Base-by-base conservation (phyloP, 2,113 vertebrate species). In the Phylloscopus whistleri region DNA sequence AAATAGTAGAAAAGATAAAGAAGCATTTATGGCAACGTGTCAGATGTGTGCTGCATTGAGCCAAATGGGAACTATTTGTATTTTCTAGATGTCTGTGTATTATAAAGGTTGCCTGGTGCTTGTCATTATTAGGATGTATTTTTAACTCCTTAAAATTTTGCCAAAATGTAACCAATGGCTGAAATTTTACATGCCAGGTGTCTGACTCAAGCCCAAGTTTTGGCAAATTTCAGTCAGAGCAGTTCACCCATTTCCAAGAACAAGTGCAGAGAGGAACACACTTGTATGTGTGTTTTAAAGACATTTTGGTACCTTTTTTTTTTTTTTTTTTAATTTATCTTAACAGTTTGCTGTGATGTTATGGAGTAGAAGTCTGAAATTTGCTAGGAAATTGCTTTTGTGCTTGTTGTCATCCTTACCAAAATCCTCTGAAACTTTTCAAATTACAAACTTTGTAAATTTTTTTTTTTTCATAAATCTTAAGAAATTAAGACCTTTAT, bases 1-100 rank as follows among this genome's bases (percentile, higher is more conserved):
- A 95, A 95, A 91, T 1, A 92, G 39, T 49, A 81, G 91, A 87
- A 89, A 89, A 95, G 80, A 92, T 96, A 94, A 94, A 94, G 69
- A 72, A 76, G 67, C 0, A 0, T 35, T 95, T 89, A 43, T 90
- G 70, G 89, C 39, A 3, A 13, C 0, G 0, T 83, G 70, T 83
- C 91, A 95, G 89, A 93, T 6, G 7, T 35, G 35, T 79, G 62
- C 49, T 87, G 33, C 21, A 6, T 3, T 85, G 67, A 91, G 84
- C 70, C 79, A 91, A 84, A 69, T 26, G 28, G 51, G 63, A 92
- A 72, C 46, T 87, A 66, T 72, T 87, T 84, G 75, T 82, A 24
- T 91, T 63, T 94, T 51, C 55, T 73, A 83, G 82, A 83, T 76
- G 69, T 62, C 74, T 93, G 39, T 2, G 1, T 93, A 30, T 82